Evolutionary conservation across 2,113 vertebrate species (phyloP).

Genomic region (Leucopternis melanops): DNA sequence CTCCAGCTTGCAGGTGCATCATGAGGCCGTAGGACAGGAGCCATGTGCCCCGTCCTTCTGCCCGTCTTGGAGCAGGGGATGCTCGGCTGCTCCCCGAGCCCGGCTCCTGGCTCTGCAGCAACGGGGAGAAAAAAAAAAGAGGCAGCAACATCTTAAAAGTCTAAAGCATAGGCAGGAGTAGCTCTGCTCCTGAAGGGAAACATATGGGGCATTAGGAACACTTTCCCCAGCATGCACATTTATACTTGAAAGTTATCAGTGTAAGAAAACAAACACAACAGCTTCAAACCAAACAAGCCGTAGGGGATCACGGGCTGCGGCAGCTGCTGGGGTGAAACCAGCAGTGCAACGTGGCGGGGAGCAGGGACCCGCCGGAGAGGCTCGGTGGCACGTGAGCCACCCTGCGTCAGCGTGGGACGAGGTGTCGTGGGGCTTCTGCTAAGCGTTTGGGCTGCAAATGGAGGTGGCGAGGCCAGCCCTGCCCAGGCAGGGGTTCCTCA

Average conservation of each 20-base stretch:
- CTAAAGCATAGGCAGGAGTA: background rate
- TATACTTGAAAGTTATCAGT: background rate
- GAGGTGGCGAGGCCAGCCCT: background rate
- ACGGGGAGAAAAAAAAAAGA: fast-evolving
- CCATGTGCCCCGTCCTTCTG: fast-evolving
- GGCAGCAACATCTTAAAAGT: background rate
- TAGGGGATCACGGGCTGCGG: background rate
- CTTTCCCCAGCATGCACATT: constrained; percentile 12
- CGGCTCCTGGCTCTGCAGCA: background rate
- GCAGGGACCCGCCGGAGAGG: background rate
- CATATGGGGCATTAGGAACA: constrained; percentile 25
- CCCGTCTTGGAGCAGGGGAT: background rate
- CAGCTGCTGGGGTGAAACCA: background rate
- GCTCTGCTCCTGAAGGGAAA: constrained; percentile 22
- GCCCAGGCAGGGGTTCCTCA: background rate
- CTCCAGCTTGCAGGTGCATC: background rate
- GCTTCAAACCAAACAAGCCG: background rate
- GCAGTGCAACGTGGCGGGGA: fast-evolving
- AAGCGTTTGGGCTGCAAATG: background rate
- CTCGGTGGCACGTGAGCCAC: fast-evolving
- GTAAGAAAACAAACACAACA: constrained; percentile 22
- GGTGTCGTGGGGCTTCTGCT: background rate
- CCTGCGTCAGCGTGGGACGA: fast-evolving
- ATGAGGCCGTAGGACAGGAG: background rate
- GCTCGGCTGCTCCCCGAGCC: background rate